These are phyloP conservation scores for Thysanoteuthis rhombus DNA, from an alignment of 2,888 invertebrate genomes.

Conservation along the genomic window DNA sequence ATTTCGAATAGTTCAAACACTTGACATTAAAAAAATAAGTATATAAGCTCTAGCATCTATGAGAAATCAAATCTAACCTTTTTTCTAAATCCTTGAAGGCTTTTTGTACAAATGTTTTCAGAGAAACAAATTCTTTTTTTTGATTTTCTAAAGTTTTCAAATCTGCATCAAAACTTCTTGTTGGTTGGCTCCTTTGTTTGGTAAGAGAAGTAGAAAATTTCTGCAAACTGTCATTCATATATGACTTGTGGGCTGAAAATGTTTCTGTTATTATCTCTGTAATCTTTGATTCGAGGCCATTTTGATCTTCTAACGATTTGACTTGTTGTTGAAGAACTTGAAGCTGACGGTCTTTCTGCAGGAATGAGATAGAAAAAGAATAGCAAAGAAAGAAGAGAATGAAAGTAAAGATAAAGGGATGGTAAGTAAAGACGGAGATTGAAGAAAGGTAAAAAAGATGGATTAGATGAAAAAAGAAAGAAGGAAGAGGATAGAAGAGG, in stretches of 20 bases:
- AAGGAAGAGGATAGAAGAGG: not conserved
- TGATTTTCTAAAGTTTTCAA: not conserved
- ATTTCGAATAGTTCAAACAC: not conserved
- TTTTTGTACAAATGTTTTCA: not conserved
- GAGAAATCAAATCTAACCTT: not conserved
- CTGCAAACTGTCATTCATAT: not conserved
- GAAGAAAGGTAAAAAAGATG: not conserved
- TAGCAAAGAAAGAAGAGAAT: not conserved
- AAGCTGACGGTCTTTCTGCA: not conserved
- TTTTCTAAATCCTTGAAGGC: constrained; percentile 20
- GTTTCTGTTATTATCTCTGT: not conserved
- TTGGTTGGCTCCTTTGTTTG: not conserved
- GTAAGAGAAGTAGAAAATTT: not conserved
- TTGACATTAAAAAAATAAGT: not conserved
- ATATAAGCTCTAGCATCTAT: too few species aligned
- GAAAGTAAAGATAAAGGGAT: not conserved
- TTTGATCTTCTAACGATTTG: not conserved
- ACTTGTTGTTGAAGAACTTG: not conserved
- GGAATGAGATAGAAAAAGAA: not conserved
- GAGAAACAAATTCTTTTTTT: not conserved
- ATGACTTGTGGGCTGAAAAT: not conserved
- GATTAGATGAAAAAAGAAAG: too few species aligned
- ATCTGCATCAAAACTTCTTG: not conserved
- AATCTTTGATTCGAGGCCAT: not conserved
- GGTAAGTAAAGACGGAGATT: not conserved